These are phyloP conservation scores for Perizoma affinitatum DNA, from an alignment of 2,888 invertebrate species.

Conservation along the genomic window DNA sequence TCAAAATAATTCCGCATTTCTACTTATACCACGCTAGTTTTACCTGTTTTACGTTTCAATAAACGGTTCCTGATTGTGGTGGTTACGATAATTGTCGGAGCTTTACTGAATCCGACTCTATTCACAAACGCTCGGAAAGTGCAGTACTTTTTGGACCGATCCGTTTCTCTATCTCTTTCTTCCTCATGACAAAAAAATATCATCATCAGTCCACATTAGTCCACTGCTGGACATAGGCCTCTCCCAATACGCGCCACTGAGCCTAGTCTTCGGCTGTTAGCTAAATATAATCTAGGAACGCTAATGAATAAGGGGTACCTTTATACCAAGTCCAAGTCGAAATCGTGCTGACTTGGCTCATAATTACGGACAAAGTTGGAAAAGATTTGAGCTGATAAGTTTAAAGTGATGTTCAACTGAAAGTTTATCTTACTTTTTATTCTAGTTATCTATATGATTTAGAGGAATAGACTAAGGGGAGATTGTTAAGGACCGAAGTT, in stretches of 20 bases:
- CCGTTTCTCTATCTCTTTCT: background rate
- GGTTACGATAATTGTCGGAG: slow-evolving; percentile 13
- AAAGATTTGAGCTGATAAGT: slow-evolving; percentile 25
- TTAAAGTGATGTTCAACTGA: slow-evolving; percentile 20
- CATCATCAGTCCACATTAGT: no score
- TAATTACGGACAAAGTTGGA: slow-evolving; percentile 24
- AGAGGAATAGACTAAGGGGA: no score
- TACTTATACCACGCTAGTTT: background rate
- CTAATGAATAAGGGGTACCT: background rate
- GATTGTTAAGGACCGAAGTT: no score
- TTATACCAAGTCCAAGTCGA: slow-evolving; percentile 4
- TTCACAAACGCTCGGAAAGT: slow-evolving; percentile 8
- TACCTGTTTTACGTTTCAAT: background rate
- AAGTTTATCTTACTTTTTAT: no score
- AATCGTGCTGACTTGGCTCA: slow-evolving; percentile 20
- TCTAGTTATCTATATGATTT: no score
- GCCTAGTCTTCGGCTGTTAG: no score
- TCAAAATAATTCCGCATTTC: no score
- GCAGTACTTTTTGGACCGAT: background rate
- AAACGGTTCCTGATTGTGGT: slow-evolving; percentile 11
- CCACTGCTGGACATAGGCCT: no score
- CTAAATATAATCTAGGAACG: no score
- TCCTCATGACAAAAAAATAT: background rate
- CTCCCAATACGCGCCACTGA: no score
- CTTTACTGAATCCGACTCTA: background rate